Evolutionary conservation across 2,113 vertebrate species (phyloP).

Genomic region (Peromyscus leucopus): DNA sequence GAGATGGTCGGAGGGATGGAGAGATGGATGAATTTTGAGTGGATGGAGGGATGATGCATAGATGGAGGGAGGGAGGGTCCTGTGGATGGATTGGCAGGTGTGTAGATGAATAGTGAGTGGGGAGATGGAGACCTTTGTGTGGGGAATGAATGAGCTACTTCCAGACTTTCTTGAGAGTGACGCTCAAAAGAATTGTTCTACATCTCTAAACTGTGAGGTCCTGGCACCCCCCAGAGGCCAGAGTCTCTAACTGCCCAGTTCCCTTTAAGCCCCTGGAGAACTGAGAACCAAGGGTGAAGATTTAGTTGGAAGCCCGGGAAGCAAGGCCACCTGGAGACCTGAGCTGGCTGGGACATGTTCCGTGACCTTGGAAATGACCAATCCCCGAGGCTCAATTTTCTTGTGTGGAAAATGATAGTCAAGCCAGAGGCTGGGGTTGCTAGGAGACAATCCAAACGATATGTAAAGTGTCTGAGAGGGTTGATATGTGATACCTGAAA

Average conservation of each 20-base stretch:
- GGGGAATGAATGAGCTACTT: not conserved
- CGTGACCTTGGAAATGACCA: not conserved
- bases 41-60: not conserved
- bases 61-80: too few species aligned
- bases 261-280: not conserved
- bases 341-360: not conserved
- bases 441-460: not conserved
- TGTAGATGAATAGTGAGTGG: not conserved
- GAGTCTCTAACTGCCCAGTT: constrained; percentile 43
- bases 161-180: not conserved
- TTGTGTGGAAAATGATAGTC: not conserved
- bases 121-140: not conserved
- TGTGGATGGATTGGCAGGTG: not conserved
- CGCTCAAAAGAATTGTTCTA: not conserved
- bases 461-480: not conserved
- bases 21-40: too few species aligned
- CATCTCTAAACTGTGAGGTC: constrained; percentile 60
- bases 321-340: not conserved
- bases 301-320: not conserved
- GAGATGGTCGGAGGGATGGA: not conserved
- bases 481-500: not conserved
- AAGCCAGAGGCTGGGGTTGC: not conserved
- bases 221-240: constrained; percentile 76
- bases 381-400: not conserved
- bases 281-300: not conserved